A percentile compares a stretch with the other conserved stretches of the same genome.
phyloP scores from a whole-genome alignment of 2,797 vertebrate species.

The Chaetodon trifasciatus region DNA sequence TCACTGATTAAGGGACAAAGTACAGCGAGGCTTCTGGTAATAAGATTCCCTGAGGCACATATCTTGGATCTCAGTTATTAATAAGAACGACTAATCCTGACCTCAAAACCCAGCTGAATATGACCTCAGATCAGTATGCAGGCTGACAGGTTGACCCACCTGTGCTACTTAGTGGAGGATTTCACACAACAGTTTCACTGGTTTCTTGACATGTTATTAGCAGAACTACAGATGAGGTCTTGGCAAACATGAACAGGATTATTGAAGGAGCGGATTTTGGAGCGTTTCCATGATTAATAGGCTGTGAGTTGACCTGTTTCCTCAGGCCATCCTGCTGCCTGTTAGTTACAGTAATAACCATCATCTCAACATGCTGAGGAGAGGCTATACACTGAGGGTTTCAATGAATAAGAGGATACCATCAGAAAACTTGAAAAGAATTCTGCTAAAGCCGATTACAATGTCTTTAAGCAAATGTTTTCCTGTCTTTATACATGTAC shows the following conservation, averaged over 20 bases:
- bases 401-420: constrained; percentile 18
- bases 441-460: not conserved
- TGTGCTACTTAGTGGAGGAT: constrained; percentile 40
- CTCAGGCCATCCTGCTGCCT: constrained; percentile 66
- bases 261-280: constrained; percentile 58
- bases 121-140: constrained; percentile 36
- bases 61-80: constrained; percentile 46
- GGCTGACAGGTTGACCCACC: constrained; percentile 59
- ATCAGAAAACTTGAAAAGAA: constrained; percentile 13
- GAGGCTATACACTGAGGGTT: constrained; percentile 3
- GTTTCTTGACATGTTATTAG: constrained; percentile 62
- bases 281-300: constrained; percentile 71
- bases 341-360: constrained; percentile 71
- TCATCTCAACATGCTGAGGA: constrained; percentile 42
- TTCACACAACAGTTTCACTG: constrained; percentile 35
- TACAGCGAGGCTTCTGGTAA: constrained; percentile 45
- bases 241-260: constrained; percentile 60
- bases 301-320: constrained; percentile 74
- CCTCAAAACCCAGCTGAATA: constrained; percentile 10
- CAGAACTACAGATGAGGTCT: constrained; percentile 35
- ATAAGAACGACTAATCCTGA: constrained; percentile 58
- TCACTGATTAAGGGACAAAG: constrained; percentile 44
- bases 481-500: not conserved
- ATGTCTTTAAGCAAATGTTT: not conserved
- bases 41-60: constrained; percentile 16